These are phyloP conservation scores for Taxidea taxus DNA, from an alignment of 2,113 vertebrate genomes.

Conservation along the genomic window DNA sequence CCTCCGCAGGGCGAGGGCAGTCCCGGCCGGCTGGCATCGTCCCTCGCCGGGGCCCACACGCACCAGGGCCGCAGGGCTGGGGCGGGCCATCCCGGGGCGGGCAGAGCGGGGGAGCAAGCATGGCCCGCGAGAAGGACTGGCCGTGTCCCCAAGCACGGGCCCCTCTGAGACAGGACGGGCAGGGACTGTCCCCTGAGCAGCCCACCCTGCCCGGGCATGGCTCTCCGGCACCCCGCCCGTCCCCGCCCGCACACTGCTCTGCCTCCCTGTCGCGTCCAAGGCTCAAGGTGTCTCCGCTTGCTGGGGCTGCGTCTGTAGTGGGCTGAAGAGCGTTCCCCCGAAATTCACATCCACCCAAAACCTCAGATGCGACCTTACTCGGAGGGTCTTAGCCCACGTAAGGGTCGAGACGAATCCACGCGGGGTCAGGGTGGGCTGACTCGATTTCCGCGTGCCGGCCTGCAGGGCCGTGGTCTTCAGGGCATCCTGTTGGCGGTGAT, in stretches of 20 bases:
- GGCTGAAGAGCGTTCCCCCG: not conserved
- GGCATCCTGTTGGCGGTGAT: fast-evolving
- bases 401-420: not conserved
- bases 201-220: fast-evolving
- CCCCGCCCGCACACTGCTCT: fast-evolving
- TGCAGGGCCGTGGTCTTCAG: not conserved
- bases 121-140: fast-evolving
- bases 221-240: not conserved
- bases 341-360: not conserved
- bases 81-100: not conserved
- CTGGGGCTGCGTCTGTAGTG: not conserved
- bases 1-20: not conserved
- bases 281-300: fast-evolving
- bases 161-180: not conserved
- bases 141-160: not conserved
- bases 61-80: fast-evolving
- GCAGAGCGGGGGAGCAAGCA: too few species aligned
- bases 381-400: not conserved
- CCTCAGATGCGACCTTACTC: not conserved
- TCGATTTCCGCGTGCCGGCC: not conserved
- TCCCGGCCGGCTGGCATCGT: fast-evolving
- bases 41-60: constrained; percentile 5
- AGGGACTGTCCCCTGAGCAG: fast-evolving
- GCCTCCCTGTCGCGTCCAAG: not conserved
- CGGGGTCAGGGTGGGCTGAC: not conserved